Base-by-base conservation (phyloP, 1,140 invertebrate genomes). In the Tribolium castaneum region DNA sequence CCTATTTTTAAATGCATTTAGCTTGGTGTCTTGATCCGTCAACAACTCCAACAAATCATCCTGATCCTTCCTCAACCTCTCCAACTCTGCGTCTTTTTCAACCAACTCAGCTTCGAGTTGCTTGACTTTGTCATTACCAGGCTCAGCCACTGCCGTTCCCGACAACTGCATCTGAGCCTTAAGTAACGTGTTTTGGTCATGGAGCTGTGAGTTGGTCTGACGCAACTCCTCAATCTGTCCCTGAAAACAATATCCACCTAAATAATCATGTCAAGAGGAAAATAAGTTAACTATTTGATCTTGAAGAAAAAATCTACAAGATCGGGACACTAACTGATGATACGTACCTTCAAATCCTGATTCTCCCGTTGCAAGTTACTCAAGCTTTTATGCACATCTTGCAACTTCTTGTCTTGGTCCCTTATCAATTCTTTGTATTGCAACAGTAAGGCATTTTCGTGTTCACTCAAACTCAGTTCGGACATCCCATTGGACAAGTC, bases 381-480 rank as follows among this genome's bases (percentile, higher is more conserved):
- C 88, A 71, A 89, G 83, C 79, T 89, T 86, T 79, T 90, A 85
- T 87, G 90, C 88, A 45, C 93, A 84, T 91, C 89, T 84, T 93
- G 91, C 76, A 96, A 89, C 82, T 94, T 89, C 10, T 89, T 89
- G 86, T 97, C 95, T 88, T 98, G 96, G 84, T 97, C 93, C 62
- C 95, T 90, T 76, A 98, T 98, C 16, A 98, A 87, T 77, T 94
- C 93, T 89, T 98, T 98, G 87, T 98, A 98, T 83, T 95, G 92
- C 12, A 91, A 84, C 6, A 95, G 87, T 56, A 94, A 83, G 10
- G 89, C 90, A 39, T 90, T 92, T 78, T 92, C 90, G 10, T 91
- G 88, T 78, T 89, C 88, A 76, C 87, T 89, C 6, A 89, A 81
- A 30, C 87, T 87, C 6, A 90, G 81, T 75, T 90, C 88, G 3